Conservation (phyloP, 2,113 vertebrate genomes). For the Erinaceus europaeus region DNA sequence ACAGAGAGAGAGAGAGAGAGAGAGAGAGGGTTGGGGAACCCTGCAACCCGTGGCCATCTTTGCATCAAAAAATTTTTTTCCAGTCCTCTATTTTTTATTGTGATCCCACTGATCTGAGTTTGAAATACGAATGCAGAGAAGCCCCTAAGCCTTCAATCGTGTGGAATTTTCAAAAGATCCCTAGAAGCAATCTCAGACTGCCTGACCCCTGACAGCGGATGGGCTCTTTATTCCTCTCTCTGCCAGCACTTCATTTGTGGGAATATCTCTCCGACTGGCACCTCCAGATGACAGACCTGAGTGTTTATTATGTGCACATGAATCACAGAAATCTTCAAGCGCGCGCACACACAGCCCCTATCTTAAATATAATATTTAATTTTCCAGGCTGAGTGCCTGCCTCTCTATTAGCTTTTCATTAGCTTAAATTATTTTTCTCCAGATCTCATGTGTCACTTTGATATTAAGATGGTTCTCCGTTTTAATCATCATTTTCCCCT, state of each 20-base stretch:
- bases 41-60: slow-evolving; percentile 84
- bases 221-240: slow-evolving; percentile 94
- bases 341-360: slow-evolving; percentile 81
- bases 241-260: slow-evolving; percentile 95
- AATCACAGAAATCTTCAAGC: slow-evolving; percentile 85
- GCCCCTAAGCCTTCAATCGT: slow-evolving; percentile 97
- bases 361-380: slow-evolving; percentile 85
- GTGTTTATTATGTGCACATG: slow-evolving; percentile 92
- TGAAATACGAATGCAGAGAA: slow-evolving; percentile 95
- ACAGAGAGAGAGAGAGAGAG: background rate
- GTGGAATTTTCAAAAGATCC: slow-evolving; percentile 99
- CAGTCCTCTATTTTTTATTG: slow-evolving; percentile 88
- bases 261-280: slow-evolving; percentile 96
- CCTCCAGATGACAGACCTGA: slow-evolving; percentile 91
- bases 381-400: slow-evolving; percentile 77
- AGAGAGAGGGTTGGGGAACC: background rate
- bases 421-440: slow-evolving; percentile 76
- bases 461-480: slow-evolving; percentile 81
- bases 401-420: slow-evolving; percentile 83
- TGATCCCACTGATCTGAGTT: slow-evolving; percentile 95
- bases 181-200: slow-evolving; percentile 96
- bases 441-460: slow-evolving; percentile 78
- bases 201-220: slow-evolving; percentile 96
- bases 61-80: slow-evolving; percentile 90
- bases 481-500: slow-evolving; percentile 73